phyloP scores from a whole-genome alignment of 2,888 invertebrate genomes.

The Drosophila macrothrix region DNA sequence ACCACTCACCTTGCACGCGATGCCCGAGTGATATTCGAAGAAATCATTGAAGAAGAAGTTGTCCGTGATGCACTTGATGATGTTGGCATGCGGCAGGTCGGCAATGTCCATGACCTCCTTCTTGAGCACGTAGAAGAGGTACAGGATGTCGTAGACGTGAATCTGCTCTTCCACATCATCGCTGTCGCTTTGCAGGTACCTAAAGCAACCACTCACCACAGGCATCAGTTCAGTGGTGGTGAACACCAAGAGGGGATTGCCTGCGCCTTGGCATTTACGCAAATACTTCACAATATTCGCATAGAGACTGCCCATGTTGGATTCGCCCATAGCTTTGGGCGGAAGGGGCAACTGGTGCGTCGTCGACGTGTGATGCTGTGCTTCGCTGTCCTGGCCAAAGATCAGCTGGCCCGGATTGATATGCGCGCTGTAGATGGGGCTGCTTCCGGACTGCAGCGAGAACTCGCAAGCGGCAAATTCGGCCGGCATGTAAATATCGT shows the following conservation, averaged over 20 bases:
- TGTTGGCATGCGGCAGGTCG: constrained; percentile 57
- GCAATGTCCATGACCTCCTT: constrained; percentile 74
- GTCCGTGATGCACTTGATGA: constrained; percentile 71
- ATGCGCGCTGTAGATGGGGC: constrained; percentile 83
- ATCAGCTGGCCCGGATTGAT: constrained; percentile 84
- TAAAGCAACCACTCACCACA: constrained; percentile 81
- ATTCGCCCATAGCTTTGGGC: constrained; percentile 82
- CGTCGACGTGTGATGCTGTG: constrained; percentile 83
- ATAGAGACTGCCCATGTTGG: constrained; percentile 82
- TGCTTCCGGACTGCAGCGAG: constrained; percentile 85
- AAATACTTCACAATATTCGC: constrained; percentile 84
- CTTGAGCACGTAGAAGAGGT: constrained; percentile 81
- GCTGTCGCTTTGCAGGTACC: constrained; percentile 64
- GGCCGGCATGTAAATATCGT: constrained; percentile 85
- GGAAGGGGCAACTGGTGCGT: constrained; percentile 86
- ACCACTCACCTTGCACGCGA: constrained; percentile 82
- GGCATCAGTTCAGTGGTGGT: constrained; percentile 79
- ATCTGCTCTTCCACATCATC: constrained; percentile 52
- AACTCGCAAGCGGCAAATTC: constrained; percentile 86
- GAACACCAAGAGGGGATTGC: constrained; percentile 84
- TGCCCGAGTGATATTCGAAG: constrained; percentile 80
- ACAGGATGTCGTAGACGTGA: constrained; percentile 75
- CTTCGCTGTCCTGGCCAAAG: constrained; percentile 85
- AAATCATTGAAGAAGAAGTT: constrained; percentile 76
- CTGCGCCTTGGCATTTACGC: constrained; percentile 19